Conservation (phyloP, 64 coral and sea anemone genomes). For the Stichodactyla helianthus region DNA sequence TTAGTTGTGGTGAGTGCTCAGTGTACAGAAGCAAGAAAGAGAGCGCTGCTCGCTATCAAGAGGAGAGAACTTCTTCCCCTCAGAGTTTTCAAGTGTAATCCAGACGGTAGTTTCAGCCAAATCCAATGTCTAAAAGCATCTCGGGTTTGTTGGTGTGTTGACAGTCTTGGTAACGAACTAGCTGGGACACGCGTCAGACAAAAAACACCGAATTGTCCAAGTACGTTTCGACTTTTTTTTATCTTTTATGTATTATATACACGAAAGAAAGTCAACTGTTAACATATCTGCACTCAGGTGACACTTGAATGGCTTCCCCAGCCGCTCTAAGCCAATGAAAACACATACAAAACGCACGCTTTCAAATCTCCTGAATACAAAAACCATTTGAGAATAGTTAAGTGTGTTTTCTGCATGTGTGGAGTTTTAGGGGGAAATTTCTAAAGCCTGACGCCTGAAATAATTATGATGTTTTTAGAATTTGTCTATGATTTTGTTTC, state of each 20-base stretch:
- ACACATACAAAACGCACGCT: too few relatives aligned
- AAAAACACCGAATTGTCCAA: slow-evolving; percentile 28
- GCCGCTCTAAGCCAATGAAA: too few relatives aligned
- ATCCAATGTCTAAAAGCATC: slow-evolving; percentile 46
- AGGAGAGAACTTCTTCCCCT: slow-evolving; percentile 35
- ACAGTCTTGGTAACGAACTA: slow-evolving; percentile 33
- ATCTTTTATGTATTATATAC: too few relatives aligned
- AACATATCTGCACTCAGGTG: too few relatives aligned
- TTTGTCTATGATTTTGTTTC: background rate
- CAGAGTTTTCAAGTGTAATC: slow-evolving; percentile 34
- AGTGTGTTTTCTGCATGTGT: too few relatives aligned
- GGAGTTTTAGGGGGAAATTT: too few relatives aligned
- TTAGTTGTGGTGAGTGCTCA: background rate
- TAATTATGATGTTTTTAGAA: background rate
- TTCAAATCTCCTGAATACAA: too few relatives aligned
- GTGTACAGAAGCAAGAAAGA: slow-evolving; percentile 33
- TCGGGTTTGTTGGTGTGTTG: slow-evolving; percentile 54
- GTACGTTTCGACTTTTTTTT: background rate
- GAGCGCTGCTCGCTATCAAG: slow-evolving; percentile 2
- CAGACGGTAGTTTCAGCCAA: slow-evolving; percentile 44
- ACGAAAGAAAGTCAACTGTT: too few relatives aligned
- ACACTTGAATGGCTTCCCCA: too few relatives aligned
- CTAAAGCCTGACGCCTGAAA: background rate
- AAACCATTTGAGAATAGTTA: too few relatives aligned
- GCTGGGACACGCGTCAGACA: slow-evolving; percentile 21